Base-by-base conservation (phyloP, 1,140 invertebrate genomes). In the Laodelphax striatellus region DNA sequence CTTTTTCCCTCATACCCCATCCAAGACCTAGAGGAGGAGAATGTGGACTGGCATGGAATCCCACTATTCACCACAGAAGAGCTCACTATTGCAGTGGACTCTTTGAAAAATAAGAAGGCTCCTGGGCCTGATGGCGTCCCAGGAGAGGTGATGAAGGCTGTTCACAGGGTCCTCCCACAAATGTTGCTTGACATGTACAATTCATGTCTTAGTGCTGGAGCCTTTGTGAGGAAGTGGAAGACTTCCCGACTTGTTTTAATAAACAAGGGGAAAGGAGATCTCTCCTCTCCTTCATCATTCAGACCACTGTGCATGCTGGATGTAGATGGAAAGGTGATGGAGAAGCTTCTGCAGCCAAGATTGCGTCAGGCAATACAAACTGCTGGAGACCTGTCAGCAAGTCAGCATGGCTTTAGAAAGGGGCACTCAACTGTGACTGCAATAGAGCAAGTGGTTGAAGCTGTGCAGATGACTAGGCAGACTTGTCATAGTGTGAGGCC, bases 301-400 rank as follows among this genome's bases (percentile, higher is more conserved):
- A 52, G 65, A 52, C 65, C 67, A 10, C 52, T 70, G 5, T 69
- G 65, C 53, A 56, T 70, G 61, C 31, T 70, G 8, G 61, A 69
- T 41, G 65, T 57, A 3, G 42, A 59, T 8, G 64, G 64, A 10
- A 70, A 69, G 46, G 19, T 69, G 0, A 34, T 66, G 5, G 65
- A 68, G 44, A 66, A 55, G n/a, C 22, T 70, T 10, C 14, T 71
- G 14, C 16, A 50, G 55, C 22, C 52, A 5, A 62, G 53, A 19
- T 21, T 61, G 19, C 9, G 10, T 21, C 22, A 34, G 16, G 68
- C 38, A 41, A 57, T 46, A 9, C 17, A 31, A 46, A 24, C 5
- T 38, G 57, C 31, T 19, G 61, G 57, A 21, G 57, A 38, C 11
- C 57, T 64, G 14, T 61, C 61, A 11, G 24, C 16, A 5, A 56